Percentiles rank a stretch among this genome's conserved stretches.
phyloP scores from a whole-genome alignment of 53 echinoderm and acorn worm genomes.

The Henricia sp. region DNA sequence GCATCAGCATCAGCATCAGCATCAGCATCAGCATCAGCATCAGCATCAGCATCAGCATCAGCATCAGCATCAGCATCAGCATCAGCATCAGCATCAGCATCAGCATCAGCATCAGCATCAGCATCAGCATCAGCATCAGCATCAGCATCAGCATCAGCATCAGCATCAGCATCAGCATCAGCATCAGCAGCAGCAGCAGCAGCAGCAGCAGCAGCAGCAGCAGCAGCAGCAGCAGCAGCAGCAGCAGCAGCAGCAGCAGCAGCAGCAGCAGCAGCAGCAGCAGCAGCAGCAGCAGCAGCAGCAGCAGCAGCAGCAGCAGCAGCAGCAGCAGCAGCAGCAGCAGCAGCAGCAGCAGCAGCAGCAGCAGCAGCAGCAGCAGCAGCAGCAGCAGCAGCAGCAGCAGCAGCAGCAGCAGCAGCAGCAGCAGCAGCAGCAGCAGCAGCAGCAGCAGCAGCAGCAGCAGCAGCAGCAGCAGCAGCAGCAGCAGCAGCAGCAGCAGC shows the following conservation, averaged over 20 bases:
- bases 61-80: too few relatives aligned
- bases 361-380: slow-evolving; percentile 16
- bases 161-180: slow-evolving; percentile 2
- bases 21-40: too few relatives aligned
- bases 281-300: slow-evolving; percentile 22
- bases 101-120: slow-evolving; percentile 6
- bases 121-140: not conserved
- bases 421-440: slow-evolving; percentile 19
- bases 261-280: slow-evolving; percentile 23
- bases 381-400: slow-evolving; percentile 12
- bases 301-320: slow-evolving; percentile 33
- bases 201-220: slow-evolving; percentile 1
- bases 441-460: slow-evolving; percentile 19
- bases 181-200: slow-evolving; percentile 14
- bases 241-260: slow-evolving; percentile 27
- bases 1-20: too few relatives aligned
- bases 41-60: too few relatives aligned
- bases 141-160: slow-evolving; percentile 3
- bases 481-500: not conserved
- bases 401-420: slow-evolving; percentile 12
- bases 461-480: slow-evolving; percentile 16
- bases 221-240: not conserved
- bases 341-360: slow-evolving; percentile 28
- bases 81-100: slow-evolving; percentile 11
- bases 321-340: slow-evolving; percentile 20